Evolutionary conservation across 2,888 invertebrate species (phyloP).

Genomic region (Nyleta sp.): DNA sequence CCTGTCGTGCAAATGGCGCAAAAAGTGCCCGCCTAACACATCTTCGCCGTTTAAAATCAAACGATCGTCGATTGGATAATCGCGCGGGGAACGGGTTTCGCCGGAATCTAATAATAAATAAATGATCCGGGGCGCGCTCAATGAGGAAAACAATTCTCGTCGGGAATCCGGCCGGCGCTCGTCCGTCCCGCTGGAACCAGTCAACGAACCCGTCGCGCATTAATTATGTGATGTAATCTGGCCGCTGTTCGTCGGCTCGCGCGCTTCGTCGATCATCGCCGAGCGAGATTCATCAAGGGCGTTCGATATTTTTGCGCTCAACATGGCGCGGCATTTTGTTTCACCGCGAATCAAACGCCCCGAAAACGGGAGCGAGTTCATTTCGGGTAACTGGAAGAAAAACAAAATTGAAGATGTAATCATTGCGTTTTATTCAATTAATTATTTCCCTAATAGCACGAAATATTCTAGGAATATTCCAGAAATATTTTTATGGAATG

Average conservation of each 20-base stretch:
- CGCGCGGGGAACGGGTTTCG: conserved; percentile 39
- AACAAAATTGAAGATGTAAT: no score
- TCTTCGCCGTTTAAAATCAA: conserved; percentile 31
- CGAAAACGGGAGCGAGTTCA: no score
- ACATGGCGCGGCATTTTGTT: no score
- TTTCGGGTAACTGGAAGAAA: no score
- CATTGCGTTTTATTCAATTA: no score
- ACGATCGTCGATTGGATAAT: conserved; percentile 39
- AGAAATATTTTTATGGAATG: no score
- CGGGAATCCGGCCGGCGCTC: conserved; percentile 32
- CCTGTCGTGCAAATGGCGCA: conserved; percentile 37
- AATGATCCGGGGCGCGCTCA: conserved; percentile 40
- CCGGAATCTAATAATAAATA: conserved; percentile 52
- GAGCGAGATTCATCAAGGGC: conserved; percentile 22
- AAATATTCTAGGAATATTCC: no score
- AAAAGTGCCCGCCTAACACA: conserved; percentile 32
- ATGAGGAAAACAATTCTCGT: conserved; percentile 62
- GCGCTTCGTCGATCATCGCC: conserved; percentile 50
- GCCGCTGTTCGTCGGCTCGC: conserved; percentile 57
- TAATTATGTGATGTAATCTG: conserved; percentile 80
- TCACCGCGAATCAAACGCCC: no score
- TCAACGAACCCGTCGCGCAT: conserved; percentile 77
- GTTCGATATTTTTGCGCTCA: conserved; percentile 12
- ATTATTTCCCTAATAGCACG: no score
- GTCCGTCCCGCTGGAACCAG: conserved; percentile 66